Conservation (phyloP, 2,113 vertebrate species). For the Kryptolebias marmoratus region DNA sequence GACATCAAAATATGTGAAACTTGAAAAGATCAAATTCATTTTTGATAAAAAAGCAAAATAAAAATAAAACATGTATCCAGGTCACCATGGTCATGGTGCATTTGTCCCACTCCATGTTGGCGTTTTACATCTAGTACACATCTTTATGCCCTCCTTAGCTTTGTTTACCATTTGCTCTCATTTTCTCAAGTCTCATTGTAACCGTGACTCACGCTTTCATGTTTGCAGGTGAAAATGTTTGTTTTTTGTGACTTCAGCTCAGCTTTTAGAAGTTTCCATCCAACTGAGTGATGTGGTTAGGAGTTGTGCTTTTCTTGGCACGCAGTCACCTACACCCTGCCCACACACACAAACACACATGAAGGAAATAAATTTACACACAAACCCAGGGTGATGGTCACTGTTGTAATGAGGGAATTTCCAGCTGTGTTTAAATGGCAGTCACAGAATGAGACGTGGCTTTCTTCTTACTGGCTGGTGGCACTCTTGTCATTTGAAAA, state of each 20-base stretch:
- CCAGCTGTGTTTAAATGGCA: slow-evolving; percentile 40
- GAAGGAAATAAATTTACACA: not conserved
- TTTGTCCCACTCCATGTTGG: not conserved
- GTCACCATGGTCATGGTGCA: not conserved
- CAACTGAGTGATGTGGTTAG: slow-evolving; percentile 48
- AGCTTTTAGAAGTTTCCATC: slow-evolving; percentile 43
- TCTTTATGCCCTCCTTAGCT: not conserved
- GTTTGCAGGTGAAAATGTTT: not conserved
- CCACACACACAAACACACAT: slow-evolving; percentile 16
- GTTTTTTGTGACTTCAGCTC: slow-evolving; percentile 17
- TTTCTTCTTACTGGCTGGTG: not conserved
- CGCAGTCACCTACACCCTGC: slow-evolving; percentile 3
- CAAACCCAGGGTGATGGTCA: slow-evolving; percentile 2
- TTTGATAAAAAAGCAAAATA: too few species aligned
- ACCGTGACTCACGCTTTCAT: too few species aligned
- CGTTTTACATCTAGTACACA: not conserved
- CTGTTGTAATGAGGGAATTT: slow-evolving; percentile 46
- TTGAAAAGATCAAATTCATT: too few species aligned
- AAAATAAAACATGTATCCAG: too few species aligned
- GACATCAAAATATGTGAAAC: too few species aligned
- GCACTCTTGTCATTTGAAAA: slow-evolving; percentile 3
- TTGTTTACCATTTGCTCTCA: not conserved
- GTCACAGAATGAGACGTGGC: slow-evolving; percentile 33
- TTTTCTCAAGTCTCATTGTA: not conserved
- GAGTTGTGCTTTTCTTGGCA: slow-evolving; percentile 52